Conservation (phyloP, 2,888 invertebrate species). For the Baccha elongata region DNA sequence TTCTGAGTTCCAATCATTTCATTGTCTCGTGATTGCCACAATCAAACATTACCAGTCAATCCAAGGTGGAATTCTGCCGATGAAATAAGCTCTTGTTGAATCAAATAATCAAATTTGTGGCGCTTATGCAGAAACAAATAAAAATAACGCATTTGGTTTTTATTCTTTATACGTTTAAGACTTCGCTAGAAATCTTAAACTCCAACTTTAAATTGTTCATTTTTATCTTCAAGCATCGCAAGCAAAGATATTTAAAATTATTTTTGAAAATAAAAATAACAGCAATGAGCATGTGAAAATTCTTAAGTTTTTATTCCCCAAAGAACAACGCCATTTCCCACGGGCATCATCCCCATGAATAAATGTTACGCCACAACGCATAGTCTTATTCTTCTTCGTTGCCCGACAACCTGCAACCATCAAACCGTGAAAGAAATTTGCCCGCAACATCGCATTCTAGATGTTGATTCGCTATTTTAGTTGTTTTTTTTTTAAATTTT, state of each 20-base stretch:
- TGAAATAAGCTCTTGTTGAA: too few species aligned
- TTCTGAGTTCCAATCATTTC: too few species aligned
- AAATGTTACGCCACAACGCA: conserved; percentile 6
- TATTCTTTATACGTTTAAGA: too few species aligned
- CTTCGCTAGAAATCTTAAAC: too few species aligned
- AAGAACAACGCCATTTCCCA: conserved; percentile 4
- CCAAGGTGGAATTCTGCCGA: too few species aligned
- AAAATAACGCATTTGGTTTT: too few species aligned
- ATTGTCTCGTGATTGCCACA: too few species aligned
- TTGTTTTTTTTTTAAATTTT: background rate
- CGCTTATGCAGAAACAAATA: too few species aligned
- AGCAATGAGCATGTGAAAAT: conserved; percentile 13
- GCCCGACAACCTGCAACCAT: background rate
- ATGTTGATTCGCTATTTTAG: conserved; percentile 60
- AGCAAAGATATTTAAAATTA: background rate
- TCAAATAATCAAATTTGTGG: too few species aligned
- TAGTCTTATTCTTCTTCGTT: background rate
- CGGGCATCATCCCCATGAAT: conserved; percentile 21
- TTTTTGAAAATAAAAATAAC: conserved; percentile 2
- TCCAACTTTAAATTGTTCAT: too few species aligned
- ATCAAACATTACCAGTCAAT: too few species aligned
- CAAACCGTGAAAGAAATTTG: conserved; percentile 27
- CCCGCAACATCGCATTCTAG: conserved; percentile 59
- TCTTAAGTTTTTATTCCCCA: background rate
- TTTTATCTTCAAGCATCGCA: too few species aligned